These are phyloP conservation scores for Mustela lutreola DNA, from an alignment of 2,113 vertebrate species.

Conservation along the genomic window DNA sequence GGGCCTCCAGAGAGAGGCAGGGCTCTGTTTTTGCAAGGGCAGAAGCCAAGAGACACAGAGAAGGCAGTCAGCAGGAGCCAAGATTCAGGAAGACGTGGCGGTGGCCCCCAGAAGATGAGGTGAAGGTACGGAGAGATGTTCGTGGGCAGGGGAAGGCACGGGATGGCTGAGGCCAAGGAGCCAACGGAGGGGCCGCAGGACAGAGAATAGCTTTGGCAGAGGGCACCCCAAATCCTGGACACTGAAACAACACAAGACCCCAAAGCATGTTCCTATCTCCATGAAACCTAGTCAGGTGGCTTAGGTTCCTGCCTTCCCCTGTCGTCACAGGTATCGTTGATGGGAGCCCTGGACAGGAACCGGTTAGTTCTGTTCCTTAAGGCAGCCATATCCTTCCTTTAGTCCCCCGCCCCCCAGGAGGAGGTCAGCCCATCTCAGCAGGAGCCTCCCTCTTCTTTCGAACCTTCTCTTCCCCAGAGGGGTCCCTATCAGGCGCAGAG, in stretches of 20 bases:
- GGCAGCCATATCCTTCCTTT: neutral
- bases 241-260: neutral
- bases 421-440: neutral
- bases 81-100: neutral
- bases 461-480: neutral
- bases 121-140: neutral
- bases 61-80: neutral
- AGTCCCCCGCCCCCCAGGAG: neutral
- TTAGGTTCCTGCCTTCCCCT: neutral
- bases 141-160: neutral
- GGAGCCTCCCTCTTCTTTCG: neutral
- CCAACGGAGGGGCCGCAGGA: accelerated
- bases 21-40: neutral
- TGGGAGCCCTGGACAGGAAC: neutral
- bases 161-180: accelerated
- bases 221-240: neutral
- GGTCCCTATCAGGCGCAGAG: neutral
- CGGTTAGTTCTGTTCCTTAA: neutral
- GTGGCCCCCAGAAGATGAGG: neutral
- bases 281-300: neutral
- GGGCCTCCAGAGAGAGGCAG: neutral
- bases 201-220: neutral
- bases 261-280: neutral
- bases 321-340: no score
- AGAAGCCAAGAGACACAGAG: constrained; percentile 40